phyloP scores from a whole-genome alignment of 2,797 vertebrate genomes.

The Falco berigora region DNA sequence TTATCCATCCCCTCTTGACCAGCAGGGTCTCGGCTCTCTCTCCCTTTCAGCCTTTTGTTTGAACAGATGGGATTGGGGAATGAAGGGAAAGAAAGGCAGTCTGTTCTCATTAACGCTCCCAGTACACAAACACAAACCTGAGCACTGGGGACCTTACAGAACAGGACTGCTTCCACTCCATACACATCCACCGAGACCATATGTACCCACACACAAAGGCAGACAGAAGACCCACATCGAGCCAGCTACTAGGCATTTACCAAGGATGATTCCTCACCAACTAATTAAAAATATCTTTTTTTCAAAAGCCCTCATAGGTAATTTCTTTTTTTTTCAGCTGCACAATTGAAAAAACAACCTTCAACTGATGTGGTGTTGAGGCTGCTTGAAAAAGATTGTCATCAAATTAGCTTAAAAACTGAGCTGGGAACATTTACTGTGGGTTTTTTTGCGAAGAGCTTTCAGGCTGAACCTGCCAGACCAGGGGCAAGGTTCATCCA shows the following conservation, averaged over 20 bases:
- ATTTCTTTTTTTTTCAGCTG: background rate
- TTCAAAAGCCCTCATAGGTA: background rate
- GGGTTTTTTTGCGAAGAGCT: background rate
- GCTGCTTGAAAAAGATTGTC: background rate
- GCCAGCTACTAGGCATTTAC: slow-evolving; percentile 33
- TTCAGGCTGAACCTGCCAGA: background rate
- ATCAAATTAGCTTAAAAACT: background rate
- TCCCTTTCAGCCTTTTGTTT: slow-evolving; percentile 82
- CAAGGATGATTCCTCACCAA: slow-evolving; percentile 28
- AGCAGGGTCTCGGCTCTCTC: slow-evolving; percentile 79
- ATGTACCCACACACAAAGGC: slow-evolving; percentile 65
- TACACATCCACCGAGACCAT: slow-evolving; percentile 60
- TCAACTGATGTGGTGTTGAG: background rate
- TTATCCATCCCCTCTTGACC: slow-evolving; percentile 81
- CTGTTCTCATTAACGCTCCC: slow-evolving; percentile 82
- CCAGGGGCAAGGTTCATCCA: background rate
- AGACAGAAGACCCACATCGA: slow-evolving; percentile 24
- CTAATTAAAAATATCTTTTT: background rate
- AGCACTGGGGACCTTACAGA: slow-evolving; percentile 70
- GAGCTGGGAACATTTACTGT: background rate
- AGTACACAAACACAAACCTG: slow-evolving; percentile 77
- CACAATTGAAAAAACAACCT: slow-evolving; percentile 16
- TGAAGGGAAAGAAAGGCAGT: slow-evolving; percentile 76
- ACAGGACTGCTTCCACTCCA: slow-evolving; percentile 65
- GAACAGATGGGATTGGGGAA: slow-evolving; percentile 81